Evolutionary conservation across 2,888 invertebrate genomes (phyloP), one percentile per base, ranked within the genome.

Genomic region (Ennomos erosarius): DNA sequence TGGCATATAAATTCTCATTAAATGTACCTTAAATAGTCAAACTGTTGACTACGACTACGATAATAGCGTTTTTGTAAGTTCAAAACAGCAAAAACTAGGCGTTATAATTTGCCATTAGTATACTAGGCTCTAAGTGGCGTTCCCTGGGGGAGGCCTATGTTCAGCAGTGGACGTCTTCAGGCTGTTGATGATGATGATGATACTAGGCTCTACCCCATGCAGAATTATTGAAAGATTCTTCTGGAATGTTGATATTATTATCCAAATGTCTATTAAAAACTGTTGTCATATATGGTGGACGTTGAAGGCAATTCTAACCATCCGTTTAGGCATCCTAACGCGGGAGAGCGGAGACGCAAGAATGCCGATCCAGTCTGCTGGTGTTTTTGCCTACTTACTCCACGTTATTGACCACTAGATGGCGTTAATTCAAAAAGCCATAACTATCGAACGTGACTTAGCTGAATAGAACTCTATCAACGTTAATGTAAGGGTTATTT

Each of bases 311-410:
- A 80, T 82, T 77, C 84, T 78, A 83, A 82, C 76, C 76, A 70
- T 71, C 65, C 59, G 53, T 83, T 85, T 83, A 79, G 73, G 70
- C 42, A 47, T 71, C 76, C 84, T 84, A 82, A 83, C 79, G 76
- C 78, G 75, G 71, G 69, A 73, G 70, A 69, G 70, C 35, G 53
- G 11, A 71, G 76, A 69, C 76, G 67, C 73, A 80, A 79, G 90
- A 90, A 90, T 90, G 90, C 77, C 79, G 88, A 76, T 75, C 73
- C 67, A 71, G 85, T 84, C 88, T 85, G 84, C 82, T 56, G 67
- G 71, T 68, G 85, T 91, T 91, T 91, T 91, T 91, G 89, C 85
- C 71, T 74, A 75, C 77, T 77, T 81, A 63, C 74, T 71, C 78
- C 81, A 69, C 80, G 82, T 83, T 88, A 85, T 83, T 87, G 87